phyloP scores from a whole-genome alignment of 2,797 vertebrate genomes.

The Holocentrus rufus region DNA sequence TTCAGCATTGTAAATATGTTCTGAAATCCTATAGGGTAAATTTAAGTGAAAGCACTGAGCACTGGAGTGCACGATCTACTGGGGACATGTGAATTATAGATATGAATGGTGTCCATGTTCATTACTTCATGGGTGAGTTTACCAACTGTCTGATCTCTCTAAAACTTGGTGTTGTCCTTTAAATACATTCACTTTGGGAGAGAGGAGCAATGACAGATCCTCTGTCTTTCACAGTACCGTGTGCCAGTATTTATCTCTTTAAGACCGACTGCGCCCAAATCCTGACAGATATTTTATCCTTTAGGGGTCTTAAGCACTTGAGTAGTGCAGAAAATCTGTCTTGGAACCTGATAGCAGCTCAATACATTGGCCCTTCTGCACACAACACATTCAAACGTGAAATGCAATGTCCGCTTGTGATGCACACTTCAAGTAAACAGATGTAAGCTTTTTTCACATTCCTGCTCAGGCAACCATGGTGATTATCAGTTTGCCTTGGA shows the following conservation, averaged over 20 bases:
- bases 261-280: conserved; percentile 20
- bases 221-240: no score
- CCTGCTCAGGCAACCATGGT: conserved; percentile 8
- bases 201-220: not conserved
- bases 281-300: conserved; percentile 16
- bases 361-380: not conserved
- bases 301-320: not conserved
- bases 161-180: conserved; percentile 15
- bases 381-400: not conserved
- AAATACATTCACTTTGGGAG: conserved; percentile 15
- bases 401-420: conserved; percentile 8
- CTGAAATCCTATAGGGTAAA: no score
- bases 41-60: no score
- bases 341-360: not conserved
- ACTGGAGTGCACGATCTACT: no score
- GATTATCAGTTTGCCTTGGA: conserved; percentile 11
- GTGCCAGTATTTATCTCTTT: conserved; percentile 9
- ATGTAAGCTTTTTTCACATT: conserved; percentile 1
- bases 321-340: not conserved
- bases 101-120: no score
- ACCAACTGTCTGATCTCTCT: conserved; percentile 13
- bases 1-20: no score
- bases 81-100: no score
- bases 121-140: not conserved
- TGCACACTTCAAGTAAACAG: conserved; percentile 5